Evolutionary conservation across 1,140 invertebrate genomes (phyloP).

Genomic region (Macrobrachium nipponense): DNA sequence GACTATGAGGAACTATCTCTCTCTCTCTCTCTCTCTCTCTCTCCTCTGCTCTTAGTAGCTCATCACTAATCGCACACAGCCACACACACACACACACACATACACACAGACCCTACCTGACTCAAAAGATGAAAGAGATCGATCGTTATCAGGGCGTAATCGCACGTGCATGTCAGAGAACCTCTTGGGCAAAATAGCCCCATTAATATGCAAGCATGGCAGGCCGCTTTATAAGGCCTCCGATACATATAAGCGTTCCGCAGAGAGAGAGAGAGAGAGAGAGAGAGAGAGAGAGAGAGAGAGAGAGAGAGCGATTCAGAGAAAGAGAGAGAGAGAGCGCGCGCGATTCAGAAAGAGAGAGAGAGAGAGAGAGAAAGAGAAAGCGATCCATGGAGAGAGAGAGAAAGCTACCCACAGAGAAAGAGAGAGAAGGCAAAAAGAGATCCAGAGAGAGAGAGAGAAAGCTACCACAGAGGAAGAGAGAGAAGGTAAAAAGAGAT

Average conservation of each 20-base stretch:
- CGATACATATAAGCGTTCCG: too few relatives aligned
- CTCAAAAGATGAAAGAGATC: not conserved
- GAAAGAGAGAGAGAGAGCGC: too few relatives aligned
- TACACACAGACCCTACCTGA: not conserved
- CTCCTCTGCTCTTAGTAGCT: not conserved
- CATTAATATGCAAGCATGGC: too few relatives aligned
- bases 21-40: not conserved
- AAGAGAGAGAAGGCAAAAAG: not conserved
- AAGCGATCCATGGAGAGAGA: too few relatives aligned
- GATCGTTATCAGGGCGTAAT: not conserved
- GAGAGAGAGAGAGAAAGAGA: not conserved
- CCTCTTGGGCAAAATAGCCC: too few relatives aligned
- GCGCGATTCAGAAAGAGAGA: not conserved
- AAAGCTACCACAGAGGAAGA: too few relatives aligned
- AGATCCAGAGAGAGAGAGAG: too few relatives aligned
- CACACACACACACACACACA: constrained; percentile 21
- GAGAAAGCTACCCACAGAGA: not conserved
- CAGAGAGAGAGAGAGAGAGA: not conserved
- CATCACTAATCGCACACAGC: not conserved
- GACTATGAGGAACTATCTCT: not conserved
- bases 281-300: not conserved
- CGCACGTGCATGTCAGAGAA: not conserved
- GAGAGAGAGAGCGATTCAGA: not conserved
- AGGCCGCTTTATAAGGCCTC: too few relatives aligned
- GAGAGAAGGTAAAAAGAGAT: too few relatives aligned